Base-by-base conservation (phyloP, 2,888 invertebrate species). In the Idaea dimidiata region DNA sequence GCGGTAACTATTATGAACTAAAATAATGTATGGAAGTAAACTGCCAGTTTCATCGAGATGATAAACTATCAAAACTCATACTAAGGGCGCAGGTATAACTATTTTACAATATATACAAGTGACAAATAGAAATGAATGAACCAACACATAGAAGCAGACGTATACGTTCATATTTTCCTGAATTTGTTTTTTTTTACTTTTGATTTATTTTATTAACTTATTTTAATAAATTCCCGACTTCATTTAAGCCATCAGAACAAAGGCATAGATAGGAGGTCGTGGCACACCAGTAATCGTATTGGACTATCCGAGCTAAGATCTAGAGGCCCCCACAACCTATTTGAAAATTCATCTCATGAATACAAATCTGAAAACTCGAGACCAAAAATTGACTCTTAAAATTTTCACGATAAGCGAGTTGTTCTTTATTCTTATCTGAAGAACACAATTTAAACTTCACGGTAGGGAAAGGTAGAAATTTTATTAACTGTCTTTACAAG, bases 331-430 rank as follows among this genome's bases (percentile, higher is more conserved):
- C 43, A 32, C 43, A 14, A 43, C 43, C 43, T 43, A 43, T 43
- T 43, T 43, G 43, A 43, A 43, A 43, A 43, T 43, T 43, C 43
- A 43, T 43, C 43, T 43, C 43, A 43, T 43, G 43, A 43, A 43
- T 43, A 43, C 43, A 43, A 43, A 43, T 43, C 14, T 43, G 43
- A 43, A 14, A 43, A 43, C 43, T 43, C 43, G 43, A 43, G 43
- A 43, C 43, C 43, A 43, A 43, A 43, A 43, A 43, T 43, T 43
- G 43, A 43, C 43, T 43, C 43, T 14, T 5, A 43, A 43, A 43
- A 43, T 43, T 43, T 43, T 14, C 43, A 43, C 43, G 43, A 43
- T 43, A 43, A 43, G 10, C 8, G 43, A 43, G 43, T 43, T 43
- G 43, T 43, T 43, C 43, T 43, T 43, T 43, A 43, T 43, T 43